These are phyloP conservation scores for Balearica regulorum DNA, from an alignment of 2,797 vertebrate species.

Conservation along the genomic window DNA sequence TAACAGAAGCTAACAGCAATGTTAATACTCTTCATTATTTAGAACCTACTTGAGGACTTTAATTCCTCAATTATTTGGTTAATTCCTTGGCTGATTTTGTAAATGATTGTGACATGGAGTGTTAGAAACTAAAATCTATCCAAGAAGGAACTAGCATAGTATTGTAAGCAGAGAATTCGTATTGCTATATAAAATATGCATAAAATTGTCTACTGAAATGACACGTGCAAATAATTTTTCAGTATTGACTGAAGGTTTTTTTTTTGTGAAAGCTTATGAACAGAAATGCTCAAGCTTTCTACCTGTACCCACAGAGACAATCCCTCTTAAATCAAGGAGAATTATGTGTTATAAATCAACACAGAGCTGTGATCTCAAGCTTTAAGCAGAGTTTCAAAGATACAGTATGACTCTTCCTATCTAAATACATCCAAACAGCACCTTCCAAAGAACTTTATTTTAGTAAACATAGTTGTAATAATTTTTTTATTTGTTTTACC, in stretches of 20 bases:
- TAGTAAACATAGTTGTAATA: background rate
- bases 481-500: background rate
- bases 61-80: background rate
- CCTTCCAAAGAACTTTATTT: background rate
- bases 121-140: background rate
- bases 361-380: background rate
- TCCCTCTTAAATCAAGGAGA: background rate
- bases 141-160: background rate
- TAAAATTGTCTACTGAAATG: background rate
- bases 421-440: background rate
- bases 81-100: background rate
- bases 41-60: background rate
- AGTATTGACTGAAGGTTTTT: background rate
- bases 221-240: background rate
- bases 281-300: background rate
- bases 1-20: background rate
- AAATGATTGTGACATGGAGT: background rate
- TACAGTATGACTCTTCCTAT: background rate
- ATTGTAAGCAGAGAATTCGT: background rate
- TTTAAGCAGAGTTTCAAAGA: background rate
- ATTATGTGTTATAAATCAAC: background rate
- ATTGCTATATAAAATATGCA: background rate
- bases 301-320: background rate
- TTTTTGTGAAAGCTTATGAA: background rate
- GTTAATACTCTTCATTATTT: background rate